These are phyloP conservation scores for Siphlonurus alternatus DNA, from an alignment of 2,888 invertebrate genomes.

Conservation along the genomic window DNA sequence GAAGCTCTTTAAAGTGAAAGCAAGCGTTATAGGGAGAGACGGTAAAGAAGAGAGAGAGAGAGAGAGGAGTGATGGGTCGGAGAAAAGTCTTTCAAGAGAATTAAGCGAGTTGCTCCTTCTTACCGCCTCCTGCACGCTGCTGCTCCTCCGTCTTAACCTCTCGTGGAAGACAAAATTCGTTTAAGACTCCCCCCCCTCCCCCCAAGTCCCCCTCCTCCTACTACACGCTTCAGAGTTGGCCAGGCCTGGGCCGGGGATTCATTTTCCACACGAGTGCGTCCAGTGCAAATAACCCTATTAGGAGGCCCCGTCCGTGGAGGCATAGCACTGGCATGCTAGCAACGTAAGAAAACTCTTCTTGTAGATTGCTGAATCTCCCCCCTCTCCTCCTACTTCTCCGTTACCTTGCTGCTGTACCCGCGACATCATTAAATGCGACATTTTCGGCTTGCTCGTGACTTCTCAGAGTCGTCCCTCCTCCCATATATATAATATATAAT, in stretches of 20 bases:
- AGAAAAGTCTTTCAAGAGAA: constrained; percentile 2
- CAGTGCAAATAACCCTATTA: constrained; percentile 4
- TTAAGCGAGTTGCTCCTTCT: not conserved
- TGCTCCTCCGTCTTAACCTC: not conserved
- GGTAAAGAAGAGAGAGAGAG: no score
- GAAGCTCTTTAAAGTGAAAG: not conserved
- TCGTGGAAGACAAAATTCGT: constrained; percentile 1
- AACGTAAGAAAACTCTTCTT: no score
- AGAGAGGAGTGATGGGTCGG: not conserved
- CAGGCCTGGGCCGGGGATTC: not conserved
- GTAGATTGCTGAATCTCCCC: no score
- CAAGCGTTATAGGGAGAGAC: no score
- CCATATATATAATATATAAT: no score
- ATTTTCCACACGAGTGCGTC: constrained; percentile 2
- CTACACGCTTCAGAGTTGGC: not conserved
- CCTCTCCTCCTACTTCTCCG: not conserved
- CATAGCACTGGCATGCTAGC: not conserved
- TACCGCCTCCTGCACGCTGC: not conserved
- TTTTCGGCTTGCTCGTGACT: no score
- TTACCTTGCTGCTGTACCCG: not conserved
- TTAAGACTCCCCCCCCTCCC: constrained; percentile 1
- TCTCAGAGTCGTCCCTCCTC: no score
- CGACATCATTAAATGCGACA: not conserved
- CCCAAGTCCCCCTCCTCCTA: not conserved
- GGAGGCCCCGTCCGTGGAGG: not conserved